Evolutionary conservation across 2,113 vertebrate genomes (phyloP).

Genomic region (Arenaria interpres): DNA sequence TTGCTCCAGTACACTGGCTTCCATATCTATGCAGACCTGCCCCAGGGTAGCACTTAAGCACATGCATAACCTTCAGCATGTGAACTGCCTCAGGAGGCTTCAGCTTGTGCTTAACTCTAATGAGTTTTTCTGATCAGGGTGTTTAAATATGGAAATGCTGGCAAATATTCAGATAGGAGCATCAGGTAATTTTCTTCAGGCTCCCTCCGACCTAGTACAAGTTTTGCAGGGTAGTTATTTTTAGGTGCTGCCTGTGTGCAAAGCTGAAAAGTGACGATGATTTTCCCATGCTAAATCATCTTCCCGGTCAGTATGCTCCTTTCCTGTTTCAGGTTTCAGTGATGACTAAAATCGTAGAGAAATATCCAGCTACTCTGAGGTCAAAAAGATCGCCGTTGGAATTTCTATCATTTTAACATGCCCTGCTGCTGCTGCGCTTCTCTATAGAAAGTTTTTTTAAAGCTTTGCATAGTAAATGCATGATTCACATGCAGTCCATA

Average conservation of each 20-base stretch:
- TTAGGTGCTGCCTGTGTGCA: neutral
- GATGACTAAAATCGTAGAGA: neutral
- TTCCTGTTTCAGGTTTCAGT: neutral
- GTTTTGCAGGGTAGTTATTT: neutral
- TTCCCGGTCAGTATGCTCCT: neutral
- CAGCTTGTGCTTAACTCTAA: neutral
- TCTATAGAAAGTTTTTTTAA: neutral
- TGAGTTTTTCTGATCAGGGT: neutral
- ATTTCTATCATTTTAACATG: neutral
- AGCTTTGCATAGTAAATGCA: neutral
- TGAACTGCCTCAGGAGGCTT: neutral
- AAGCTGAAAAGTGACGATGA: neutral
- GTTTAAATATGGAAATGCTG: neutral
- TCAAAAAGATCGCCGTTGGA: neutral
- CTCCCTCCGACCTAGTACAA: neutral
- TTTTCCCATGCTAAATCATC: neutral
- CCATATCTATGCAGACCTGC: neutral
- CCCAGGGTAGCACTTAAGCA: neutral
- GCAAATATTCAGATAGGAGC: neutral
- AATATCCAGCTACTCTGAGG: slow-evolving; percentile 4
- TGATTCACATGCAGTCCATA: neutral
- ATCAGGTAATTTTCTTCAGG: neutral
- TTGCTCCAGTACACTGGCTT: neutral
- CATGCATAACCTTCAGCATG: neutral
- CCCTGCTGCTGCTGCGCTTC: neutral